Conservation (phyloP, 1,140 invertebrate genomes). For the Ceratitis capitata region DNA sequence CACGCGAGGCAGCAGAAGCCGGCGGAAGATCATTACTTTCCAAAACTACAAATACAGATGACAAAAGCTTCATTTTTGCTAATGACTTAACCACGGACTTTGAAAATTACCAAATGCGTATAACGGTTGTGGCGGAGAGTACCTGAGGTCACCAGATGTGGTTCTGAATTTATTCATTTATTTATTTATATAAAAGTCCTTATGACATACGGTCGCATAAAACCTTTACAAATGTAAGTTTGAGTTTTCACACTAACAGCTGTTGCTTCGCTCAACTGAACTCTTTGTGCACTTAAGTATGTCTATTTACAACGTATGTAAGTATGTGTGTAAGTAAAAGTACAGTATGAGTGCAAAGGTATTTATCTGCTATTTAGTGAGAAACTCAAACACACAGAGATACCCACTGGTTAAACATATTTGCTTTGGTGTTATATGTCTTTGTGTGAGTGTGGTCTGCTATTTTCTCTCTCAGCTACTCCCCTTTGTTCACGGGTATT, state of each 20-base stretch:
- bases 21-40: background rate
- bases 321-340: background rate
- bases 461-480: too few species aligned
- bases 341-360: background rate
- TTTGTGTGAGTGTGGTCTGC: background rate
- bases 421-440: background rate
- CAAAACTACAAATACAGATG: background rate
- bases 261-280: background rate
- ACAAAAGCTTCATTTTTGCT: background rate
- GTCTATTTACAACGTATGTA: too few species aligned
- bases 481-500: slow-evolving; percentile 17
- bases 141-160: background rate
- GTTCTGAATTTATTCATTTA: background rate
- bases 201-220: too few species aligned
- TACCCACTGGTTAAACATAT: slow-evolving; percentile 11
- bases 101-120: background rate
- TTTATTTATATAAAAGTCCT: background rate
- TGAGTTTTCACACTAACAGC: background rate
- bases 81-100: background rate
- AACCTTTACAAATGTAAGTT: background rate
- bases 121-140: too few species aligned
- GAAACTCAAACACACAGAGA: background rate
- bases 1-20: background rate
- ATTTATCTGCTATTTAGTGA: background rate
- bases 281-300: background rate